A percentile compares a stretch with the other conserved stretches of the same genome.
Conservation (phyloP, 1,140 invertebrate species). For the Drosophila obscura region DNA sequence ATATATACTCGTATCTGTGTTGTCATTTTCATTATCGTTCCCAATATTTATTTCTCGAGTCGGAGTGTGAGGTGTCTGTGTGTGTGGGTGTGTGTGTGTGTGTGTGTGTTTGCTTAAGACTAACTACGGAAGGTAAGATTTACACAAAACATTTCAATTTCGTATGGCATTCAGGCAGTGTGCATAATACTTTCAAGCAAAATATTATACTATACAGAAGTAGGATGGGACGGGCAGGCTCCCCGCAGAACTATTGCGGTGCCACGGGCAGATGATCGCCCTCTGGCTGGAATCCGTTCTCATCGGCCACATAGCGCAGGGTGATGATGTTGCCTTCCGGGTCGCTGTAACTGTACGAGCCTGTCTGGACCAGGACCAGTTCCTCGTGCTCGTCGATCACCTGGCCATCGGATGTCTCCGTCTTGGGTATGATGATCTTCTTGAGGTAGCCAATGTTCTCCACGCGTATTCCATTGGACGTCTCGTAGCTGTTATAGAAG, state of each 20-base stretch:
- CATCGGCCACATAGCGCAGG: conserved; percentile 90
- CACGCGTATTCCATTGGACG: conserved; percentile 87
- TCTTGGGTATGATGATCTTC: conserved; percentile 84
- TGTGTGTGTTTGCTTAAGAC: conserved; percentile 43
- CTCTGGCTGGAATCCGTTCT: conserved; percentile 86
- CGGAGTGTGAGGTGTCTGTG: conserved; percentile 2
- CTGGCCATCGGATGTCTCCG: conserved; percentile 84
- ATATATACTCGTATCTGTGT: conserved; percentile 17
- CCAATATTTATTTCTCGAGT: conserved; percentile 40
- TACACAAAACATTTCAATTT: conserved; percentile 42
- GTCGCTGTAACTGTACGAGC: conserved; percentile 89
- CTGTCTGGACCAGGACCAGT: conserved; percentile 86
- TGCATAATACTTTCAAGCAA: conserved; percentile 52
- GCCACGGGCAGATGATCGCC: conserved; percentile 87
- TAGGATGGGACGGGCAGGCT: neutral
- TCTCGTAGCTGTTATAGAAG: conserved; percentile 85
- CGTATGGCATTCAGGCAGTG: conserved; percentile 59
- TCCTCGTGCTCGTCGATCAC: conserved; percentile 84
- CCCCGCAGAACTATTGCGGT: conserved; percentile 74
- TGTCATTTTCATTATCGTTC: conserved; percentile 51
- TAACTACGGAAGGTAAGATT: conserved; percentile 43
- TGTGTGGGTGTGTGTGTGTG: conserved; percentile 9
- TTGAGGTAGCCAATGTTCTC: conserved; percentile 87
- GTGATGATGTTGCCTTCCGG: conserved; percentile 89
- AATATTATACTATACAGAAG: conserved; percentile 23